phyloP scores from a whole-genome alignment of 35 echinoderm and acorn worm genomes.

The Patiria miniata region DNA sequence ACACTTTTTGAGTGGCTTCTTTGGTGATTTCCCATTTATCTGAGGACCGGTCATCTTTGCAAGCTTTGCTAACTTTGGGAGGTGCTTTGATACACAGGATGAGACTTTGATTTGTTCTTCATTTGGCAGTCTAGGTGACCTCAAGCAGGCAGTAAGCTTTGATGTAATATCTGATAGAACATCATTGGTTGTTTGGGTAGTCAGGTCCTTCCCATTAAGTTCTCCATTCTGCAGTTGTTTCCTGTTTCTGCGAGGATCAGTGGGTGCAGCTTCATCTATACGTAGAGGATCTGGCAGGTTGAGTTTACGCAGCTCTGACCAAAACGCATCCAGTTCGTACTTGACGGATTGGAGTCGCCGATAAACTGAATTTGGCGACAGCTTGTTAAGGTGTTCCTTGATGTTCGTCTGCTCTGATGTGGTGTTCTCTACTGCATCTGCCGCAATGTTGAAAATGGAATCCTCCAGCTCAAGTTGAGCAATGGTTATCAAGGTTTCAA shows the following conservation, averaged over 20 bases:
- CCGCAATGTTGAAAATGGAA: background rate
- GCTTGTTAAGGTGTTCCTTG: background rate
- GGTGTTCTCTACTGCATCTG: background rate
- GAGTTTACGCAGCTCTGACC: background rate
- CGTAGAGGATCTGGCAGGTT: background rate
- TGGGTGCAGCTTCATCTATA: background rate
- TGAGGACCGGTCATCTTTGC: background rate
- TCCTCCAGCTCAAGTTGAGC: conserved; percentile 3
- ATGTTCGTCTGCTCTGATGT: background rate
- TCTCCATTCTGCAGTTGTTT: background rate
- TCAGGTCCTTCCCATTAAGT: background rate
- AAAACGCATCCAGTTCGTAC: conserved; percentile 1
- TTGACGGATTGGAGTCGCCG: conserved; percentile 7
- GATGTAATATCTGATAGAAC: background rate
- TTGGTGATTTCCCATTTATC: background rate
- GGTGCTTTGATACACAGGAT: background rate
- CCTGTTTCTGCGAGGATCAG: background rate
- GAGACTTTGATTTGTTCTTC: background rate
- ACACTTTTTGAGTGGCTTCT: background rate
- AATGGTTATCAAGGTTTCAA: background rate
- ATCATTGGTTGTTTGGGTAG: background rate
- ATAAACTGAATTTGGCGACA: background rate
- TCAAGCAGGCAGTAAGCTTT: background rate
- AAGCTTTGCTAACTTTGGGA: background rate
- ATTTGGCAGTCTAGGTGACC: background rate